Base-by-base conservation (phyloP, 2,113 vertebrate genomes). In the Cathartes aura region DNA sequence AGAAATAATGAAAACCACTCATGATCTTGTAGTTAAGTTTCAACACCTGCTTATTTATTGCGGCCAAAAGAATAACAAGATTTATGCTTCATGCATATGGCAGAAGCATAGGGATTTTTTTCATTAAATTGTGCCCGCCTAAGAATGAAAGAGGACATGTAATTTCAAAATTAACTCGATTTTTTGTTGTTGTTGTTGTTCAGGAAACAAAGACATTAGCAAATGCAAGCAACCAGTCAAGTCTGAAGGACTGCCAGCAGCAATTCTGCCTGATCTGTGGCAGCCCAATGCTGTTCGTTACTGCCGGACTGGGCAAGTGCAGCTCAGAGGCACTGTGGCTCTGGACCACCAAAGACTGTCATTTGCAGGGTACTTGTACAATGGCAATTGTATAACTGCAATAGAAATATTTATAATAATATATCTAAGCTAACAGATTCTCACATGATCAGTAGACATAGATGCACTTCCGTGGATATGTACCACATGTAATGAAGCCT, bases 41-140 rank as follows among this genome's bases (percentile, higher is more conserved):
- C 87, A 96, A 95, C 53, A 97, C 83, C 70, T 94, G 76, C 36
- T 94, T 95, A 91, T 93, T 95, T 76, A 95, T 42, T 79, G 56
- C 53, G 26, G 40, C 66, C 73, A 78, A 85, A 88, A 89, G 50
- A 94, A 71, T 30, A 82, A 85, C 40, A 34, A 50, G 70, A 95
- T 80, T 94, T 82, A 82, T 14, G 17, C 48, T 88, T 87, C 62
- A 88, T 85, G 36, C 22, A 86, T 22, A 40, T 18, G 82, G 62
- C 70, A 95, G 34, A 90, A 94, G 15, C 58, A 75, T 2, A 23
- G 27, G 7, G 38, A 60, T 38, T 52, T 92, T 96, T 95, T 82
- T 62, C 62, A 82, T 96, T 75, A 50, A 91, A 81, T 72, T 58
- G 34, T 76, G 85, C 58, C 55, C 3, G 4, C 30, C 38, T 72